Conservation (phyloP, 2,113 vertebrate species). For the Solenodon paradoxus region DNA sequence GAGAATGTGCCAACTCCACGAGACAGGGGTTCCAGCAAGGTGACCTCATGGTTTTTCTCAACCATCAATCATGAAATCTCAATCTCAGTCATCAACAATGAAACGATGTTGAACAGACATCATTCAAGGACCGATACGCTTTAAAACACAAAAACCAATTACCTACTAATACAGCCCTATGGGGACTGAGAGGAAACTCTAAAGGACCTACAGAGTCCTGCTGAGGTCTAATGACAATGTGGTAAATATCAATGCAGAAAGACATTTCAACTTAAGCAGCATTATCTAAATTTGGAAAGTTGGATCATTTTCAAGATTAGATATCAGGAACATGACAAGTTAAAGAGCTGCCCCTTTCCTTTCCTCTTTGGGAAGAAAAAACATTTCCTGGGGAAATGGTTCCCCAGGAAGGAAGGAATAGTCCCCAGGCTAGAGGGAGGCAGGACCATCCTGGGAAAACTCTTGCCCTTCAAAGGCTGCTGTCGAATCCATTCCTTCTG, state of each 20-base stretch:
- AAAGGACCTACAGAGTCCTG: neutral
- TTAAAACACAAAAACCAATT: neutral
- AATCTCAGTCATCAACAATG: too few species aligned
- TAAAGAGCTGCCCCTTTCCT: neutral
- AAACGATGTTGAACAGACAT: too few species aligned
- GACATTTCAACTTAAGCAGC: neutral
- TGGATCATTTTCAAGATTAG: neutral
- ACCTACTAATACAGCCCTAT: neutral
- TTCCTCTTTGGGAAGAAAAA: too few species aligned
- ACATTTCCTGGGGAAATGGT: neutral
- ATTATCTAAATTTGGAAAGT: neutral
- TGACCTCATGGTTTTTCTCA: too few species aligned
- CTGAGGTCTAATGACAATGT: neutral
- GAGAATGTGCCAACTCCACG: too few species aligned
- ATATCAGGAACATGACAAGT: neutral
- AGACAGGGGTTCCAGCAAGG: too few species aligned
- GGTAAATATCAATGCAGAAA: too few species aligned
- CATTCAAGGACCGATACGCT: too few species aligned
- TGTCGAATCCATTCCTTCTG: neutral
- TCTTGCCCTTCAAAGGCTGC: rapidly evolving
- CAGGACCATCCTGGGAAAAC: neutral
- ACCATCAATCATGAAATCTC: too few species aligned
- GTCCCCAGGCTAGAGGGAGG: neutral
- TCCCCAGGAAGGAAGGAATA: neutral
- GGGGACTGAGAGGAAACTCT: neutral